phyloP scores from a whole-genome alignment of 1,140 invertebrate genomes.

The Bathynomus jamesi region DNA sequence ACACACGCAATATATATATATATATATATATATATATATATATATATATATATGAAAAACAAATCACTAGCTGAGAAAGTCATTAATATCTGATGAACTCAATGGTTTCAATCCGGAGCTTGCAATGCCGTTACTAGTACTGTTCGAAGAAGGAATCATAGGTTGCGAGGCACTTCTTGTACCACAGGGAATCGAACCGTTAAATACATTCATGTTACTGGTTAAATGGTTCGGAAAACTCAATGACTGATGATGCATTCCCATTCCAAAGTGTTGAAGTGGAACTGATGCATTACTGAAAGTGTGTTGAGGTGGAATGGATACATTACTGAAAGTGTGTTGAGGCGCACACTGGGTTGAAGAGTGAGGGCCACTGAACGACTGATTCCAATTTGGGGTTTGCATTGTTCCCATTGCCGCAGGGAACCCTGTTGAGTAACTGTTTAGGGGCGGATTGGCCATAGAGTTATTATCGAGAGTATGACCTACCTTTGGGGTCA shows the following conservation, averaged over 20 bases:
- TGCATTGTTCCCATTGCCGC: not conserved
- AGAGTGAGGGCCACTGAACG: too few species aligned
- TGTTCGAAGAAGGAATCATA: not conserved
- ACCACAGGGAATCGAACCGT: not conserved
- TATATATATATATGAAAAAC: too few species aligned
- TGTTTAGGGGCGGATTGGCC: too few species aligned
- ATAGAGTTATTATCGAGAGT: too few species aligned
- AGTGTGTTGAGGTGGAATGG: not conserved
- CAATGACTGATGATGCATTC: not conserved
- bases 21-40: too few species aligned
- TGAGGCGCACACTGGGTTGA: too few species aligned
- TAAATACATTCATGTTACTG: not conserved
- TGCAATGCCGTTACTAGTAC: not conserved
- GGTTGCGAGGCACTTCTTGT: not conserved
- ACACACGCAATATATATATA: too few species aligned
- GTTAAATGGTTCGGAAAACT: not conserved
- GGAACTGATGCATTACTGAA: not conserved
- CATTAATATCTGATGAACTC: constrained; percentile 10
- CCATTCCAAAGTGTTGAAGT: not conserved
- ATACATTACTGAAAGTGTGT: not conserved
- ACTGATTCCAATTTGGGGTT: not conserved
- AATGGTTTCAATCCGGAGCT: not conserved
- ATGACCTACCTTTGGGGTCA: not conserved
- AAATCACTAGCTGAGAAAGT: constrained; percentile 11
- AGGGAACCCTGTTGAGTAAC: not conserved